A percentile compares a stretch with the other conserved stretches of the same genome.
Conservation (phyloP, 2,797 vertebrate species). For the Urophycis tenuis region DNA sequence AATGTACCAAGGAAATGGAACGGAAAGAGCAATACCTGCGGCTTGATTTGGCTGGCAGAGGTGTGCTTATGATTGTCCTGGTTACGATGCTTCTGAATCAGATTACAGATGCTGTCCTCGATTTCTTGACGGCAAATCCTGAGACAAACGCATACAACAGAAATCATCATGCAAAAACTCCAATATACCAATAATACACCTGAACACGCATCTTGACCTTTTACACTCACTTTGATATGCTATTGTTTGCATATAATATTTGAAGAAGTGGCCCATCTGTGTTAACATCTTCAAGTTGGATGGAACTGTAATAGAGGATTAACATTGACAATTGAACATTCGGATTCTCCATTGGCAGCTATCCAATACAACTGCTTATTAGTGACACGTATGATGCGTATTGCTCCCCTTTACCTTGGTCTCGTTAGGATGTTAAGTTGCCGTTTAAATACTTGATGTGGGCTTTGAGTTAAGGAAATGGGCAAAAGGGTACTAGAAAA, state of each 20-base stretch:
- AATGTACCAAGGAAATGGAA: not conserved
- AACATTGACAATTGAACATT: not conserved
- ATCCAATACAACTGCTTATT: not conserved
- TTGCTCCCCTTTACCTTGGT: slow-evolving; percentile 73
- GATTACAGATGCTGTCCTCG: slow-evolving; percentile 83
- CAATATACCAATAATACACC: not conserved
- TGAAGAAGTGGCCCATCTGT: slow-evolving; percentile 87
- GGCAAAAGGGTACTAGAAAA: not conserved
- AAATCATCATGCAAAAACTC: not conserved
- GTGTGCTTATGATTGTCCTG: slow-evolving; percentile 68
- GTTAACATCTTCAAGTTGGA: slow-evolving; percentile 77
- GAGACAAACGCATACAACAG: not conserved
- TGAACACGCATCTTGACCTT: not conserved
- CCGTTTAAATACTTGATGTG: slow-evolving; percentile 86
- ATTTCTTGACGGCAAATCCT: slow-evolving; percentile 94
- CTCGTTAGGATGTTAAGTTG: slow-evolving; percentile 81
- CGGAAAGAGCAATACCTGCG: slow-evolving; percentile 76
- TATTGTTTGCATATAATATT: slow-evolving; percentile 90
- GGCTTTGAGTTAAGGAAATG: slow-evolving; percentile 71
- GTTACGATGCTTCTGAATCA: slow-evolving; percentile 82
- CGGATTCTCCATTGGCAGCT: not conserved
- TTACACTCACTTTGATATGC: slow-evolving; percentile 81
- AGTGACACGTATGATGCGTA: not conserved
- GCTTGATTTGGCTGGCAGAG: slow-evolving; percentile 71
- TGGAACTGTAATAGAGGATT: slow-evolving; percentile 68